A percentile compares a stretch with the other conserved stretches of the same genome.
Conservation (phyloP, 64 coral and sea anemone genomes). For the Catalaphyllia jardinei region DNA sequence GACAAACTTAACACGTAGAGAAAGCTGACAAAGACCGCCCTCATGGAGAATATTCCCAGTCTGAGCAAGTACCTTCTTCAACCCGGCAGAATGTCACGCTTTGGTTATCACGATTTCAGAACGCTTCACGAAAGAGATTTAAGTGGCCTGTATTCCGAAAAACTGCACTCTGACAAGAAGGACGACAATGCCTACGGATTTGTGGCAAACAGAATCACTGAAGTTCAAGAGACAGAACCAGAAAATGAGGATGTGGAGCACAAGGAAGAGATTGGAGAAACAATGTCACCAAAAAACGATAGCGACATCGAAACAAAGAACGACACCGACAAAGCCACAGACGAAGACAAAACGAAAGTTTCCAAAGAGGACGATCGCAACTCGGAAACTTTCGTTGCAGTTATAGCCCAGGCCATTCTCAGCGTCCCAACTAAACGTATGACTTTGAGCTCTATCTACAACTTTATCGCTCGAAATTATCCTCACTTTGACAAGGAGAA, state of each 20-base stretch:
- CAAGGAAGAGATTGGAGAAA: neutral
- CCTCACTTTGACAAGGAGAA: constrained; percentile 73
- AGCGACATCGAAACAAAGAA: constrained; percentile 26
- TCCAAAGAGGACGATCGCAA: constrained; percentile 58
- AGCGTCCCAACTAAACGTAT: constrained; percentile 74
- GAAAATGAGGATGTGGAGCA: constrained; percentile 1
- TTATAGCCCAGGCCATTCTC: constrained; percentile 59
- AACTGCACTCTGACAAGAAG: constrained; percentile 24
- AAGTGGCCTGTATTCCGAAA: neutral
- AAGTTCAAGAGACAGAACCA: constrained; percentile 1
- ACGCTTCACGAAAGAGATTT: constrained; percentile 19
- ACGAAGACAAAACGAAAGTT: constrained; percentile 43
- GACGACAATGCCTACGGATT: neutral
- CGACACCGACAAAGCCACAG: neutral
- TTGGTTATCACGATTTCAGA: constrained; percentile 40
- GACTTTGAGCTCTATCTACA: constrained; percentile 72
- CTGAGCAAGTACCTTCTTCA: constrained; percentile 38
- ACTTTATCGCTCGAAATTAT: constrained; percentile 51
- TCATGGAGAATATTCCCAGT: constrained; percentile 26
- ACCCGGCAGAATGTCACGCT: constrained; percentile 5
- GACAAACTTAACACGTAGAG: neutral
- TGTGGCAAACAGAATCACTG: neutral
- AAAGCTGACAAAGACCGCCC: neutral
- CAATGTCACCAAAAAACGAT: neutral
- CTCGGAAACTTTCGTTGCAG: constrained; percentile 69